Evolutionary conservation across 2,797 vertebrate genomes (phyloP).

Genomic region (Lagodon rhomboides): DNA sequence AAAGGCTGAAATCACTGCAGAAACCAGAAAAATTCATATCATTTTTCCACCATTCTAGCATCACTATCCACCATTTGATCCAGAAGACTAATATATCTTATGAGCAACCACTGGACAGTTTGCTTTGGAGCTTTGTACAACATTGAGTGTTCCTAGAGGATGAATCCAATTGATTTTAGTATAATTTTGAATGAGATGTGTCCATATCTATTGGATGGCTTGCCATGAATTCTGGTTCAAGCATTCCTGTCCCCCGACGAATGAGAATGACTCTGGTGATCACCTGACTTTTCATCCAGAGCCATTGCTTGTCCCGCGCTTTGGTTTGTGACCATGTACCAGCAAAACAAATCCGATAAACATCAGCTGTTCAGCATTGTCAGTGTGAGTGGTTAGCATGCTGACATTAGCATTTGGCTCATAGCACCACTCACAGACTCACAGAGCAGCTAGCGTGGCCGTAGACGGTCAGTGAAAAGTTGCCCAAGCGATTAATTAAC

Average conservation of each 20-base stretch:
- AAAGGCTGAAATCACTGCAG: neutral
- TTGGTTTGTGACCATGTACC: no score
- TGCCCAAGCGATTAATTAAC: neutral
- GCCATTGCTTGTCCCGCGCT: neutral
- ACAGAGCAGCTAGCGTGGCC: neutral
- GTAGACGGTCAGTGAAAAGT: neutral
- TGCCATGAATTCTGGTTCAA: neutral
- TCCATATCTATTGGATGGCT: neutral
- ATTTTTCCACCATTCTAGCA: neutral
- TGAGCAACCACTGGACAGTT: neutral
- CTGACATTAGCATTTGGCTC: neutral
- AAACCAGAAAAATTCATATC: neutral
- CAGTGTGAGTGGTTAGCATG: neutral
- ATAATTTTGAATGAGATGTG: neutral
- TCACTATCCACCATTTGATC: neutral
- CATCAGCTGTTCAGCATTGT: neutral
- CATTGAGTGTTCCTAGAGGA: neutral
- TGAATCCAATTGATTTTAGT: neutral
- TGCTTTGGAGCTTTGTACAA: neutral
- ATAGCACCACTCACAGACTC: neutral
- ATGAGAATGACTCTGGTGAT: neutral
- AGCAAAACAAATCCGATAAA: neutral
- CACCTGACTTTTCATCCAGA: neutral
- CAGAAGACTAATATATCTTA: neutral
- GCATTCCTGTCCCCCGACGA: neutral